Evolutionary conservation across 2,797 vertebrate species (phyloP).

Genomic region (Delichon dasypus): DNA sequence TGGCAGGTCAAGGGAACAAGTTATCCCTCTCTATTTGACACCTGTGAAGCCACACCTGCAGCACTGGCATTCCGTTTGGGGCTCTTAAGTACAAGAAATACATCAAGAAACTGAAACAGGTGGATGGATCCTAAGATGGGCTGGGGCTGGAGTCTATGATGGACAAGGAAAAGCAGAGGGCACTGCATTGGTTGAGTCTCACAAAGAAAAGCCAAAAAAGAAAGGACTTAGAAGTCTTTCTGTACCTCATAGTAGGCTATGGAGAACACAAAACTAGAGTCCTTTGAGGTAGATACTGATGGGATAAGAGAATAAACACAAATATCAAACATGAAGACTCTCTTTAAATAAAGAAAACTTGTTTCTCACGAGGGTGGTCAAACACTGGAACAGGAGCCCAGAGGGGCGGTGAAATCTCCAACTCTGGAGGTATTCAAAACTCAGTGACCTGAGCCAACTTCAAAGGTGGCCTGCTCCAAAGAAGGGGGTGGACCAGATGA

Average conservation of each 20-base stretch:
- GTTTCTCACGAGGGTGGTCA: not conserved
- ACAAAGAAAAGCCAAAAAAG: not conserved
- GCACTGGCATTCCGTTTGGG: not conserved
- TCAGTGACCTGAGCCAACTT: not conserved
- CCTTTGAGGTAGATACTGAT: not conserved
- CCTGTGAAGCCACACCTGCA: not conserved
- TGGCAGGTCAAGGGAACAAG: not conserved
- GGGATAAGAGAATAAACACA: not conserved
- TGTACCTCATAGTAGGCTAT: not conserved
- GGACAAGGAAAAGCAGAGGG: not conserved
- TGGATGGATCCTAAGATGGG: not conserved
- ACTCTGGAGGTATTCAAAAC: not conserved
- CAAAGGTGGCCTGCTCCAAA: not conserved
- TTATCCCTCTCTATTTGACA: not conserved
- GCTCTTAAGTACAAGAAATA: not conserved
- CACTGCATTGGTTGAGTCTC: not conserved
- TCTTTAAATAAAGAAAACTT: not conserved
- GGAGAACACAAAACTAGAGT: not conserved
- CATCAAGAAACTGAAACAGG: not conserved
- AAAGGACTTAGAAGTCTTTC: not conserved
- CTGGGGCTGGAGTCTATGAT: not conserved
- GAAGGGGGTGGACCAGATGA: not conserved
- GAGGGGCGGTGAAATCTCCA: not conserved
- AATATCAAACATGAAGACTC: not conserved
- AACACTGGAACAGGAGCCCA: not conserved